These are phyloP conservation scores for Athalia cordata DNA, from an alignment of 2,888 invertebrate species.

Conservation along the genomic window DNA sequence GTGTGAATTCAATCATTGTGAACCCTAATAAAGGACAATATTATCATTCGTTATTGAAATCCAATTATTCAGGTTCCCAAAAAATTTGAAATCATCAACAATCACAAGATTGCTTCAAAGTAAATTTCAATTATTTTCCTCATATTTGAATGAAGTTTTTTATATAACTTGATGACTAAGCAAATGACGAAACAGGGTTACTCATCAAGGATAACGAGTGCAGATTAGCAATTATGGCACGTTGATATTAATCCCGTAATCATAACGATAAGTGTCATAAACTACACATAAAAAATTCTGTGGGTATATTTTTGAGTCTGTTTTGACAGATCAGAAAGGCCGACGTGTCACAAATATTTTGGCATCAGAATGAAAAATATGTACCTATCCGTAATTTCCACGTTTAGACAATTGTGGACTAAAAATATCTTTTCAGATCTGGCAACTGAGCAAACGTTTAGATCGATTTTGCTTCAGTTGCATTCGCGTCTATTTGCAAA, in stretches of 20 bases:
- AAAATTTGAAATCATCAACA: neutral
- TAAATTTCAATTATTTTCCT: too few relatives aligned
- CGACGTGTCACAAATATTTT: neutral
- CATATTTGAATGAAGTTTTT: too few relatives aligned
- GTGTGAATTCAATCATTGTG: constrained; percentile 14
- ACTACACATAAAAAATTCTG: too few relatives aligned
- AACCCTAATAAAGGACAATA: neutral
- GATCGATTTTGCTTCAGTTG: neutral
- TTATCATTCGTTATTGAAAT: neutral
- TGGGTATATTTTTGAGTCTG: neutral
- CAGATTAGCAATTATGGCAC: too few relatives aligned
- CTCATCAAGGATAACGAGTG: too few relatives aligned
- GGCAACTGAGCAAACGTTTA: neutral
- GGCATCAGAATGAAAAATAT: neutral
- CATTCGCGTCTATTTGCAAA: neutral
- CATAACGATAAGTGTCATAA: too few relatives aligned
- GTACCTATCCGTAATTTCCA: constrained; percentile 26
- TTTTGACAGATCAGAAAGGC: neutral
- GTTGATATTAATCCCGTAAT: too few relatives aligned
- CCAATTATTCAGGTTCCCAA: neutral
- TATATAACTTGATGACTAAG: too few relatives aligned
- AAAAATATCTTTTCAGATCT: constrained; percentile 24
- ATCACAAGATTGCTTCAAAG: too few relatives aligned
- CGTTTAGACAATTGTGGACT: constrained; percentile 4
- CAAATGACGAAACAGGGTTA: too few relatives aligned